These are phyloP conservation scores for Prinia subflava DNA, from an alignment of 2,113 vertebrate genomes.

Conservation along the genomic window DNA sequence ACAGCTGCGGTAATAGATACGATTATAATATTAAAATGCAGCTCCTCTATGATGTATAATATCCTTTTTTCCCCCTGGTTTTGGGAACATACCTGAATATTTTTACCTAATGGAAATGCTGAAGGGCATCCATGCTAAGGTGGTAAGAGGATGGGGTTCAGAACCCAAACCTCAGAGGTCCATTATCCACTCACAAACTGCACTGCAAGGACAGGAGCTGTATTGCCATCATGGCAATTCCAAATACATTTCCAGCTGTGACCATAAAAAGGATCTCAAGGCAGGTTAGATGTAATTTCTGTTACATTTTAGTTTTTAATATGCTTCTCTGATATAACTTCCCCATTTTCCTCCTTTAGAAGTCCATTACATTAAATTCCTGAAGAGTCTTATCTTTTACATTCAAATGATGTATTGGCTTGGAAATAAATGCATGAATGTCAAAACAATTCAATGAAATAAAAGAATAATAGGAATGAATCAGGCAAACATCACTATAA, in stretches of 20 bases:
- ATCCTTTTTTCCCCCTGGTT: not conserved
- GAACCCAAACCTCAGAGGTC: not conserved
- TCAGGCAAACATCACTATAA: not conserved
- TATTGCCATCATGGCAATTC: not conserved
- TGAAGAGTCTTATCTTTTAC: not conserved
- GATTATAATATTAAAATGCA: not conserved
- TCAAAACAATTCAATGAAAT: constrained; percentile 1
- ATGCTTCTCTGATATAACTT: not conserved
- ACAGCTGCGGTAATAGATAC: not conserved
- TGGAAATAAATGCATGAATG: not conserved
- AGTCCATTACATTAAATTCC: not conserved
- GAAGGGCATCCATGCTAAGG: not conserved
- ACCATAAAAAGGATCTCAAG: not conserved
- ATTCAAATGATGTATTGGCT: not conserved
- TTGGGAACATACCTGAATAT: not conserved
- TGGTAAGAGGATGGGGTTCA: not conserved
- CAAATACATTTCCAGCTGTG: constrained; percentile 1
- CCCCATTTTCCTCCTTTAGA: not conserved
- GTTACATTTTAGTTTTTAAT: not conserved
- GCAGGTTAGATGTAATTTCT: not conserved
- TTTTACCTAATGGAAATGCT: not conserved
- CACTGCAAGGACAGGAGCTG: not conserved
- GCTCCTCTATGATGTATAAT: not conserved
- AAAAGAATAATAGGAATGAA: constrained; percentile 12
- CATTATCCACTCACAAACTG: not conserved